phyloP scores from a whole-genome alignment of 2,113 vertebrate genomes.

The Mellivora capensis region DNA sequence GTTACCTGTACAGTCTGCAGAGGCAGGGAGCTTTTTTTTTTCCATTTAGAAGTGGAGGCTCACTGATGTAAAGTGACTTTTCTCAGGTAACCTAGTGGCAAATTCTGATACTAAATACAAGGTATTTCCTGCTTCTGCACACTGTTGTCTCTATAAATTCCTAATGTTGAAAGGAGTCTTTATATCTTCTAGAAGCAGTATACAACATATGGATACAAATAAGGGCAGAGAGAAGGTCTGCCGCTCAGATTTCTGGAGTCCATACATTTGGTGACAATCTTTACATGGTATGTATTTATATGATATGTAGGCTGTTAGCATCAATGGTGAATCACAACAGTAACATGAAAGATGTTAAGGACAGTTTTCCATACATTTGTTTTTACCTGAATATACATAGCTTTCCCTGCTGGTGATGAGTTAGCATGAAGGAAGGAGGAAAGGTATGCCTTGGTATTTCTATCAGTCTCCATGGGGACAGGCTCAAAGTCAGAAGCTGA shows the following conservation, averaged over 20 bases:
- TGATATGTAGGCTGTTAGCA: background rate
- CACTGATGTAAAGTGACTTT: background rate
- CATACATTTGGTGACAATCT: background rate
- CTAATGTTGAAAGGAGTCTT: background rate
- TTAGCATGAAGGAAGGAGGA: background rate
- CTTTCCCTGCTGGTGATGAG: background rate
- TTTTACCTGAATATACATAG: background rate
- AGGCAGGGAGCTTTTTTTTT: background rate
- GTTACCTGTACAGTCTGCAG: background rate
- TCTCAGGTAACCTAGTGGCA: background rate
- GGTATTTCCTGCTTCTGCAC: background rate
- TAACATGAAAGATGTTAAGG: background rate
- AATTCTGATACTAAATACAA: background rate
- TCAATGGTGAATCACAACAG: background rate
- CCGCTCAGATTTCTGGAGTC: background rate
- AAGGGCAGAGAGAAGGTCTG: background rate
- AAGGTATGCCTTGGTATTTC: background rate
- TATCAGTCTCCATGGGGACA: background rate
- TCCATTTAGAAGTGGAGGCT: background rate
- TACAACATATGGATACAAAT: background rate
- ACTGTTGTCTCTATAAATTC: background rate
- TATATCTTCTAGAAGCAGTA: background rate
- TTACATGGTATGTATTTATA: background rate
- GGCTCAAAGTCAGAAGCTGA: background rate
- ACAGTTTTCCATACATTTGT: background rate